phyloP scores from a whole-genome alignment of 2,888 invertebrate genomes.

The Lasioglossum marginatum region DNA sequence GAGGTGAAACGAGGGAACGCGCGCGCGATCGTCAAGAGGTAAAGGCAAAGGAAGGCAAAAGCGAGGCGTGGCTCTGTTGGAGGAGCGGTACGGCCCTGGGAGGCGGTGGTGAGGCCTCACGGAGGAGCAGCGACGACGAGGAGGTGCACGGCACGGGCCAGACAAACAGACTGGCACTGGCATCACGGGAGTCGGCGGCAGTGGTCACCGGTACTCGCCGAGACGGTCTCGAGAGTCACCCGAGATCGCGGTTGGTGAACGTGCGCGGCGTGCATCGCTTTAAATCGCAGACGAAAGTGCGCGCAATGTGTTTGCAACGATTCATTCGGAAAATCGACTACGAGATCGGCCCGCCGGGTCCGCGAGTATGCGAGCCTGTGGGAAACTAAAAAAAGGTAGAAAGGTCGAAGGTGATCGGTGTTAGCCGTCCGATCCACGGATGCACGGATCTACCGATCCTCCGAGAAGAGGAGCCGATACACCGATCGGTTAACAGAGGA shows the following conservation, averaged over 20 bases:
- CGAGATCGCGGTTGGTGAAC: constrained; percentile 55
- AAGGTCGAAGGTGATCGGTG: constrained; percentile 1
- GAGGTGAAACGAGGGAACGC: constrained; percentile 25
- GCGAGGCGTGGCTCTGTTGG: constrained; percentile 62
- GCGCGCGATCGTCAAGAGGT: constrained; percentile 22
- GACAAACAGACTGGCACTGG: constrained; percentile 81
- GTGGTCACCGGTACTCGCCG: constrained; percentile 74
- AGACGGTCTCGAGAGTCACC: constrained; percentile 52
- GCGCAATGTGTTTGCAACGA: constrained; percentile 21
- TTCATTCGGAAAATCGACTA: neutral
- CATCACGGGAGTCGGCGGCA: constrained; percentile 77
- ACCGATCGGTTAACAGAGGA: neutral
- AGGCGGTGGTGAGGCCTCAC: constrained; percentile 80
- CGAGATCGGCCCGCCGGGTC: neutral
- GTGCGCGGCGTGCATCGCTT: constrained; percentile 52
- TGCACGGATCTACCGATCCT: neutral
- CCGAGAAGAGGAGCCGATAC: neutral
- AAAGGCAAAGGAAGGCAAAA: constrained; percentile 41
- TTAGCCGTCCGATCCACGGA: neutral
- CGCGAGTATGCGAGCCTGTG: neutral
- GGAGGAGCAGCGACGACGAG: constrained; percentile 75
- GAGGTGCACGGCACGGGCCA: constrained; percentile 76
- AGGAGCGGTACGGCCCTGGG: constrained; percentile 77
- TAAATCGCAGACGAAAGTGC: constrained; percentile 51
- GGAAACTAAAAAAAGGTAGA: neutral